A percentile compares a stretch with the other conserved stretches of the same genome.
Evolutionary conservation across 2,888 invertebrate genomes (phyloP).

Genomic region (Tromatobia lineatoria): DNA sequence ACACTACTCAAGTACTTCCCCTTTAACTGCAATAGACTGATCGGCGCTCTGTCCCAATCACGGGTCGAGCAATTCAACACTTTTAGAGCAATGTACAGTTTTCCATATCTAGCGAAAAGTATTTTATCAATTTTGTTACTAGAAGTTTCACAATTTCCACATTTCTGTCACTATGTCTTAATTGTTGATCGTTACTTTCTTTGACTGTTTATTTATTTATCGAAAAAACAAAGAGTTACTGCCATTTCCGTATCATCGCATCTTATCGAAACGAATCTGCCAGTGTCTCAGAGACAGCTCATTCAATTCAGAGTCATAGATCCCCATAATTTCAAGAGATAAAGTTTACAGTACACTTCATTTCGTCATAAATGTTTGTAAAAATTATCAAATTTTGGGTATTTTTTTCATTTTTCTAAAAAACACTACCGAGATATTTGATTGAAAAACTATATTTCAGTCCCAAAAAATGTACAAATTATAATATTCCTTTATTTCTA

Average conservation of each 20-base stretch:
- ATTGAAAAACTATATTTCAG: too few relatives aligned
- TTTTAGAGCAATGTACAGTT: conserved; percentile 43
- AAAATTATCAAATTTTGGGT: too few relatives aligned
- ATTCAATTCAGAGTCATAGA: conserved; percentile 24
- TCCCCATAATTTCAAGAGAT: too few relatives aligned
- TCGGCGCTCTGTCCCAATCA: conserved; percentile 42
- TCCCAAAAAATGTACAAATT: too few relatives aligned
- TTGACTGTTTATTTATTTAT: conserved; percentile 40
- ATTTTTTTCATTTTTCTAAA: too few relatives aligned
- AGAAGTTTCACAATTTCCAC: conserved; percentile 52
- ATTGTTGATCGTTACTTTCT: conserved; percentile 59
- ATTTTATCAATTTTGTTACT: conserved; percentile 33
- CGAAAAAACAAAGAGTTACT: conserved; percentile 44
- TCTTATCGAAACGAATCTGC: conserved; percentile 55
- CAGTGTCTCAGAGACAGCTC: conserved; percentile 58
- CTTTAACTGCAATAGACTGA: conserved; percentile 63
- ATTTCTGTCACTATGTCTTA: conserved; percentile 63
- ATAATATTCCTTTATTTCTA: too few relatives aligned
- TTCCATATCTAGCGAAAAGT: conserved; percentile 34
- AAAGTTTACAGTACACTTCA: too few relatives aligned
- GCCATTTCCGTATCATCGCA: conserved; percentile 48
- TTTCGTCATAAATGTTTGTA: too few relatives aligned
- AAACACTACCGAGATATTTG: too few relatives aligned
- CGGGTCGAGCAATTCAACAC: conserved; percentile 47
- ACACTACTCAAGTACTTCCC: too few relatives aligned